Conservation (phyloP, 2,797 vertebrate genomes). For the Hemitrygon akajei region DNA sequence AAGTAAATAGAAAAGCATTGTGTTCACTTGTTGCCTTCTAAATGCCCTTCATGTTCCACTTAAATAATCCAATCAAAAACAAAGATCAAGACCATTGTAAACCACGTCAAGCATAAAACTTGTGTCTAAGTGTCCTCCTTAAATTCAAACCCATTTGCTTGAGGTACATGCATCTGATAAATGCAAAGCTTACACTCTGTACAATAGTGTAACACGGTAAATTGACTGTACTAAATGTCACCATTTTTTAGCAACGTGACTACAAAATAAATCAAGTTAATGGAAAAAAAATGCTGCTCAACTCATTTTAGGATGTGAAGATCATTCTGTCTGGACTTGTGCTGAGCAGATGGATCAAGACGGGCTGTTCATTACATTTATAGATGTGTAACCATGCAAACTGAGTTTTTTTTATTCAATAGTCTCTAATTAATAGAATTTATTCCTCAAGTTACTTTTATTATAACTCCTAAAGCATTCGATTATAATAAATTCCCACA, state of each 20-base stretch:
- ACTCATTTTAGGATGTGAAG: conserved; percentile 13
- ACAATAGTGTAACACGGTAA: conserved; percentile 56
- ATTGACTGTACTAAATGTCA: conserved; percentile 68
- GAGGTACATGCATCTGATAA: conserved; percentile 59
- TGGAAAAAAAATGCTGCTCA: neutral
- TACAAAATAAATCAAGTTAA: conserved; percentile 33
- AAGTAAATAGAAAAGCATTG: conserved; percentile 55
- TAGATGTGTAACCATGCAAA: neutral
- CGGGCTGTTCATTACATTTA: neutral
- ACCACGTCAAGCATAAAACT: conserved; percentile 92
- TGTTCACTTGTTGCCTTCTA: conserved; percentile 70
- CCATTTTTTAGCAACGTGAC: conserved; percentile 44
- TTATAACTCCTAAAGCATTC: neutral
- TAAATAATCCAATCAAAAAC: conserved; percentile 91
- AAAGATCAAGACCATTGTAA: conserved; percentile 96
- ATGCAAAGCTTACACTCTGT: conserved; percentile 54
- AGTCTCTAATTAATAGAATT: neutral
- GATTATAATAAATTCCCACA: neutral
- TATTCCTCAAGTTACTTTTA: neutral
- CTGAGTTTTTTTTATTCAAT: neutral
- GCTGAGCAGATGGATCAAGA: neutral
- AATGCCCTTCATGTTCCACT: conserved; percentile 82
- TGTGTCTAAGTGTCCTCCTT: conserved; percentile 55
- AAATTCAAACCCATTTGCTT: conserved; percentile 62
- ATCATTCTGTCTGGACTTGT: neutral